Conservation (phyloP, 2,113 vertebrate genomes). For the Echinops telfairi region DNA sequence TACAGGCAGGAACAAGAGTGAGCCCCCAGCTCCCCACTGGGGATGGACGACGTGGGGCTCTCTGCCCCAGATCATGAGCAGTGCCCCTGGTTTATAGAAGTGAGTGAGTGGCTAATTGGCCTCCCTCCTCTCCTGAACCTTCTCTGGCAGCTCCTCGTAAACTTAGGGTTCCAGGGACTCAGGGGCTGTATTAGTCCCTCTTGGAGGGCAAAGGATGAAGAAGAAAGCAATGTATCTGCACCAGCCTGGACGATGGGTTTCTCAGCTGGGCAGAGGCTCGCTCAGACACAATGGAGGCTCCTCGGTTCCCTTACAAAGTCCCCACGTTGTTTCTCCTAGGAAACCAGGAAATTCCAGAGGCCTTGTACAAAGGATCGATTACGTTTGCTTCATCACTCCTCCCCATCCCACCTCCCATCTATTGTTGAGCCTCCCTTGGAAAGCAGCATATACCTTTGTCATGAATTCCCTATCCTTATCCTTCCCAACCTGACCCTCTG, state of each 20-base stretch:
- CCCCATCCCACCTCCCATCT: background rate
- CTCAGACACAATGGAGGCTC: background rate
- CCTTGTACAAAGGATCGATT: background rate
- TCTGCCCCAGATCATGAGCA: background rate
- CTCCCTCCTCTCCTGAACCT: background rate
- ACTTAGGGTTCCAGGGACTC: background rate
- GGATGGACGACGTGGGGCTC: background rate
- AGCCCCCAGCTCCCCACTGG: background rate
- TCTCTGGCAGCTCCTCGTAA: slow-evolving; percentile 24
- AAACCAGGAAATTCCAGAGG: background rate
- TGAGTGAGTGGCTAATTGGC: background rate
- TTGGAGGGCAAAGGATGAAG: background rate
- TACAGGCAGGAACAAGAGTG: too few relatives aligned
- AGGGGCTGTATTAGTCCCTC: background rate
- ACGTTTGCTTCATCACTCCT: background rate
- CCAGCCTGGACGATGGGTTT: background rate
- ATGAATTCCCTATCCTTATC: background rate
- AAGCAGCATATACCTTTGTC: background rate
- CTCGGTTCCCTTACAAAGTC: background rate
- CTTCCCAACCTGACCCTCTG: background rate
- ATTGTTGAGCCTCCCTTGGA: background rate
- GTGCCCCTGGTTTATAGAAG: background rate
- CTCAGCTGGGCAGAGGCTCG: background rate
- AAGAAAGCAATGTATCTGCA: background rate
- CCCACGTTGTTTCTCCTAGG: background rate